Base-by-base conservation (phyloP, 2,113 vertebrate genomes). In the Phylloscopus whistleri region DNA sequence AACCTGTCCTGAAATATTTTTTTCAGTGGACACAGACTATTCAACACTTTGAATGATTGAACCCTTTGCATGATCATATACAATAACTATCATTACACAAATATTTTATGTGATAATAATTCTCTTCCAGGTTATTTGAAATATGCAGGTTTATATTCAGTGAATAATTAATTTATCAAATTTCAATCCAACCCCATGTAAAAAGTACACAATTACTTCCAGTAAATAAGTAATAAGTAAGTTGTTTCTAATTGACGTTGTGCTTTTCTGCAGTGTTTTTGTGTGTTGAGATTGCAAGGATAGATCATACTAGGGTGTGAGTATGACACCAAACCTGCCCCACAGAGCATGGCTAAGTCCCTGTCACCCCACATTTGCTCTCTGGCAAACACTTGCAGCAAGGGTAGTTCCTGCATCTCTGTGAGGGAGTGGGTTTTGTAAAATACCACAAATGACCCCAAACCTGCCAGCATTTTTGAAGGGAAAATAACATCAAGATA, bases 1-100 rank as follows among this genome's bases (percentile, higher is more conserved):
- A 97, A 91, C 63, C 85, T 59, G 48, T 24, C 75, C 90, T 88
- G 77, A 96, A 95, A 93, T 89, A 89, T 15, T 95, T 74, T 91
- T 72, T 76, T 94, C 0, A 1, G 80, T 51, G 75, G 70, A 30
- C 46, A 23, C 31, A 44, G 67, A 52, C 68, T 70, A 56, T 83
- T 74, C 64, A 90, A 89, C 77, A 46, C 64, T 87, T 77, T 16
- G 75, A 85, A 77, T 66, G 82, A 95, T 0, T 70, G 76, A 95
- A 73, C 43, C 5, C 14, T 86, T 77, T 10, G 5, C 10, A 6
- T 84, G 79, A 51, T 37, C 68, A 59, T 23, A 48, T 16, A 31
- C 60, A 39, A 52, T 72, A 51, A 63, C 72, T 91, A n/a, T 53
- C 72, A 51, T 59, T 58, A 58, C 68, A 80, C 85, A 90, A 76